Evolutionary conservation across 1,140 invertebrate species (phyloP), one percentile per base, ranked within the genome.

Genomic region (Drosophila takahashii): DNA sequence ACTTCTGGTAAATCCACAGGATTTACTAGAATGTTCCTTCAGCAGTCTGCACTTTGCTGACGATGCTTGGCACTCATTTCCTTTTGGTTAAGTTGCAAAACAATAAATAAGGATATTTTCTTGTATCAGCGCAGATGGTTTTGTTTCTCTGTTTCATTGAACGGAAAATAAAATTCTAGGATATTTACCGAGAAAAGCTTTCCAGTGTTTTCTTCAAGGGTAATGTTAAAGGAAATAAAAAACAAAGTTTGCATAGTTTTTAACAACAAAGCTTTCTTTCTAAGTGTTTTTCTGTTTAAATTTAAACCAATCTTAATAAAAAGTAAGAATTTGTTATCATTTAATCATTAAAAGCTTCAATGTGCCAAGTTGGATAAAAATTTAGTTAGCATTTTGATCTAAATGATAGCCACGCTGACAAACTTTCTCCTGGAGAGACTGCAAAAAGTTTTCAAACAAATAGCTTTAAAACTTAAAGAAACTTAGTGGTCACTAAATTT

Each of bases 1-100:
- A 45, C 56, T 44, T 18, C 27, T 41, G 15, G 29, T 27, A 34
- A 50, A 51, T 50, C 60, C 59, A n/a, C 8, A 11, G 64, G 60
- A 65, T 39, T 65, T 36, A 15, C 36, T 64, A 3, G n/a, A 29
- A 11, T 34, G 15, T 34, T 44, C 16, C 15, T 32, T 11, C n/a
- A n/a, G n/a, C n/a, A n/a, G n/a, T n/a, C 26, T 15, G 11, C 36
- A 32, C 27, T 66, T 39, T 29, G 9, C 61, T 39, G 45, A n/a
- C 22, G 36, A 10, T 37, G 15, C 22, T 36, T 39, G 27, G 4
- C 26, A 18, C 9, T 9, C 22, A 62, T 48, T 62, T 41, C 9
- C 27, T 39, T 41, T 50, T 16, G 27, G 16, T 26, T 64, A 16
- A 26, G 36, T 66, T 67, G 9, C 13, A 8, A 13, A 10, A 29